Conservation (phyloP, 2,113 vertebrate species). For the Chaetura pelagica region DNA sequence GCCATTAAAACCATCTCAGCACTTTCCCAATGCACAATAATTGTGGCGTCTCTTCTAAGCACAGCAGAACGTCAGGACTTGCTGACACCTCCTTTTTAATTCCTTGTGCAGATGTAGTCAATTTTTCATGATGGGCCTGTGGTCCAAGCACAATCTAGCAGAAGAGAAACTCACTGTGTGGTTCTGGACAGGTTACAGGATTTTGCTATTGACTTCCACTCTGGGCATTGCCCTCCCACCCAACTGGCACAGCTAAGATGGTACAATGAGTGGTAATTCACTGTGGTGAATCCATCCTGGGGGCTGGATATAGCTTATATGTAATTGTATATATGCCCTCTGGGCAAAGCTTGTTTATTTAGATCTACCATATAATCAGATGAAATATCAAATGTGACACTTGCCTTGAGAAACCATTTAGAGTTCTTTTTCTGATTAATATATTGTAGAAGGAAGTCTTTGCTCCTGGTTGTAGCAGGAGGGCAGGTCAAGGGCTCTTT, state of each 20-base stretch:
- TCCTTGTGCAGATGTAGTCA: neutral
- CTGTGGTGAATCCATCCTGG: neutral
- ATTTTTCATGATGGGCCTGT: neutral
- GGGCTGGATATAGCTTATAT: neutral
- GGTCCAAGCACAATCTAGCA: neutral
- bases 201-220: neutral
- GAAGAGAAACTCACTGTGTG: neutral
- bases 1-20: constrained; percentile 8
- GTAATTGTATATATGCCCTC: neutral
- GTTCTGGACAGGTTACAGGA: neutral
- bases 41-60: neutral
- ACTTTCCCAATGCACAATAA: neutral
- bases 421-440: neutral
- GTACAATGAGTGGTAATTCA: neutral
- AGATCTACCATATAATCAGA: neutral
- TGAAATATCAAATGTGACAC: neutral
- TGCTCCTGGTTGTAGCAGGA: neutral
- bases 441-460: neutral
- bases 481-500: neutral
- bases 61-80: neutral
- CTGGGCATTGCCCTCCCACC: neutral
- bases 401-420: neutral
- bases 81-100: neutral
- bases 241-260: neutral
- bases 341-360: neutral